Evolutionary conservation across 1,140 invertebrate species (phyloP), one percentile per base, ranked within the genome.

Genomic region (Tetraneura akinire): DNA sequence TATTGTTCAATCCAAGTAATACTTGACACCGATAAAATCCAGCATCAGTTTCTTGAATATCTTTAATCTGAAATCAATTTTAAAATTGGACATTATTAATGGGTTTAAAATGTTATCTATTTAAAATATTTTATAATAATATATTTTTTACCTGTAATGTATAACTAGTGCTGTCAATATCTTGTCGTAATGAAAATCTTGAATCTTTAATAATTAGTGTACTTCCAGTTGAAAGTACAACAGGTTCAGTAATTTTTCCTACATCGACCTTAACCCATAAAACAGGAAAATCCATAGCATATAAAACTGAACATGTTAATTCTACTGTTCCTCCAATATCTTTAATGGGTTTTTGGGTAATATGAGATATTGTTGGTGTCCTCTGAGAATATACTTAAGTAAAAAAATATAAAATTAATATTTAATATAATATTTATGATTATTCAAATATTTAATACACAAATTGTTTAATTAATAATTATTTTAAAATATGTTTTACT

Each of bases 21-120:
- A 97, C 91, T 86, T 96, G 92, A 83, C 96, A 97, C 78, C 92
- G 90, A 85, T 97, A 97, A 82, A 88, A 90, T 29, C 94, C 95
- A 0, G 93, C 93, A 86, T 97, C 95, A 0, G 93, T 96, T 86
- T 97, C 95, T 88, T 97, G 95, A 73, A 97, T 94, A 84, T 97
- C 95, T 86, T 94, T 96, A n/a, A 97, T 92, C 90, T 94, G 85
- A 80, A 70, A 49, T 26, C 87, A 85, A 68, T 37, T 4, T 37
- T 37, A 4, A 37, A 37, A 37, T 37, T 37, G 8, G 8, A 76
- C 18, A 82, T 23, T 18, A 2, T 26, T n/a, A 4, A 37, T 55
- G 2, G 13, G n/a, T 23, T 10, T 6, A 9, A 26, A 55, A 55
- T 21, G 3, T 53, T 57, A 1, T 4, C 26, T 26, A 14, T 13